Evolutionary conservation across 1,140 invertebrate species (phyloP), one percentile per base, ranked within the genome.

Genomic region (Drosophila micromelanica): DNA sequence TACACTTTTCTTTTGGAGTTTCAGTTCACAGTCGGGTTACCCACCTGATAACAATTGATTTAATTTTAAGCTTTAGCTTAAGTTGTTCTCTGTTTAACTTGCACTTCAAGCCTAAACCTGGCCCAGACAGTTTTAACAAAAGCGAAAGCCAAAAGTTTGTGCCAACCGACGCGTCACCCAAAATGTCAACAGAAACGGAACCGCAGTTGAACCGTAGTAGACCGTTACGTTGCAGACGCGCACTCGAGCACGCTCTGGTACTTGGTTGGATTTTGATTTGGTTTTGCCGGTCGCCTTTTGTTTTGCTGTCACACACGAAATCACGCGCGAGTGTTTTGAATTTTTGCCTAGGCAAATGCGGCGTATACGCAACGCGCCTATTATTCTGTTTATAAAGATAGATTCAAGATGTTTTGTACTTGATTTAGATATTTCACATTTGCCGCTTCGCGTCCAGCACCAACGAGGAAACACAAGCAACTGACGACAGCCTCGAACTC

Each of bases 381-480:
- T 40, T 35, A 32, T 68, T 38, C 70, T 54, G 55, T 73, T 73
- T 67, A 55, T 55, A 49, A 61, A 57, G 43, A 57, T 57, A 48
- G 5, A 48, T 64, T 23, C 15, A 42, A 54, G 37, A 56, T 68
- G 37, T 62, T 61, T 17, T 63, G 27, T 56, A 20, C 48, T 40
- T 77, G 43, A 45, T 72, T 46, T 40, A 27, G 40, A 63, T 15
- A 45, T 54, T 59, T 67, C 46, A 45, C 20, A 46, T 51, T 65
- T 67, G 75, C 82, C 82, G 82, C 80, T 60, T 63, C 64, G 76
- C 79, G 76, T 87, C 82, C 76, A 78, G 13, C 84, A 72, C 63
- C 82, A 67, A 82, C 76, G 84, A 87, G 75, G 76, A 76, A 79
- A 73, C 76, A 89, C 78, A 82, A 86, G 78, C 78, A 87, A 87